Conservation (phyloP, 1,140 invertebrate genomes). For the Ooceraea biroi region DNA sequence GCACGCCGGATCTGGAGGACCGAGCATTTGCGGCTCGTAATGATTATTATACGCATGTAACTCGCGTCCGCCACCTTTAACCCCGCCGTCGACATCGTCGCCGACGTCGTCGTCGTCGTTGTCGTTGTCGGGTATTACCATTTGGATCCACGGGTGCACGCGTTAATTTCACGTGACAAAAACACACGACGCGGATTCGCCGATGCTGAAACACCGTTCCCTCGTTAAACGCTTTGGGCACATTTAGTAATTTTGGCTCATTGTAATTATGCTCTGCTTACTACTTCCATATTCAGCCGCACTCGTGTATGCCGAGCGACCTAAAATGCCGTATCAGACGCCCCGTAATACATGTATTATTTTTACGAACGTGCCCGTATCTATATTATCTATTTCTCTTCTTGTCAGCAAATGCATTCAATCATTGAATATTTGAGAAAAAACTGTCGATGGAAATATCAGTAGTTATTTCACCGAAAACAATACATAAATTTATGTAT, state of each 20-base stretch:
- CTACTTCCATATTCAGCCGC: conserved; percentile 61
- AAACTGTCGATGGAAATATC: not conserved
- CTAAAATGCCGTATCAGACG: conserved; percentile 54
- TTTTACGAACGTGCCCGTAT: conserved; percentile 23
- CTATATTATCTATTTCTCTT: not conserved
- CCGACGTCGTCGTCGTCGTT: conserved; percentile 56
- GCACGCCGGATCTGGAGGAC: conserved; percentile 61
- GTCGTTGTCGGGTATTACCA: conserved; percentile 64
- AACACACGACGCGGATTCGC: conserved; percentile 59
- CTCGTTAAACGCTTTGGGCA: conserved; percentile 61
- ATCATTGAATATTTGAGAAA: not conserved
- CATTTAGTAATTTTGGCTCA: conserved; percentile 63
- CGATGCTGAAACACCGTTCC: conserved; percentile 63
- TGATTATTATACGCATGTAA: conserved; percentile 74
- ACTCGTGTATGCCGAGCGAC: conserved; percentile 36
- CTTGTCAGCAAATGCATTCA: not conserved
- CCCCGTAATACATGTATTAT: not conserved
- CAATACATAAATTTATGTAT: not conserved
- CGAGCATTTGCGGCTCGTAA: conserved; percentile 72
- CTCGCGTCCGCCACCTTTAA: conserved; percentile 69
- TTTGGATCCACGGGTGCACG: conserved; percentile 42
- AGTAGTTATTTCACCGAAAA: not conserved
- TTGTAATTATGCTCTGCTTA: conserved; percentile 63
- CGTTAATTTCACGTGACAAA: conserved; percentile 59
- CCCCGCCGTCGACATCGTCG: conserved; percentile 35